A percentile compares a stretch with the other conserved stretches of the same genome.
Evolutionary conservation across 2,888 invertebrate species (phyloP).

Genomic region (Chrysina gloriosa): DNA sequence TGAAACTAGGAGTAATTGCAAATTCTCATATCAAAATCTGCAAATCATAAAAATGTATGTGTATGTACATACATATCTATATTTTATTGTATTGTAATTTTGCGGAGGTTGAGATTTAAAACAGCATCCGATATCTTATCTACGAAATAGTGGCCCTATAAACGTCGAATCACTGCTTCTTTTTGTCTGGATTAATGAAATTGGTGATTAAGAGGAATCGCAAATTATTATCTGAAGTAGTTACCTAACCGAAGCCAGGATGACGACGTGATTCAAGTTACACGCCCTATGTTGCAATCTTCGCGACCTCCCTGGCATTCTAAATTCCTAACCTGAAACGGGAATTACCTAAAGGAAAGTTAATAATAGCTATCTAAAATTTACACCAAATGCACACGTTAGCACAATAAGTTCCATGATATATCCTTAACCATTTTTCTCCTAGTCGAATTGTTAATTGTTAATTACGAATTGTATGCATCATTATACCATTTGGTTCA

Average conservation of each 20-base stretch:
- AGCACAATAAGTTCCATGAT: conserved; percentile 2
- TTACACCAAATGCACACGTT: conserved; percentile 2
- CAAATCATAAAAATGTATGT: too few species aligned
- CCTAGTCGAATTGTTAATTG: too few species aligned
- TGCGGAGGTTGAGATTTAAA: too few species aligned
- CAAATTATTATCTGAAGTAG: neutral
- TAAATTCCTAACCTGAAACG: conserved; percentile 24
- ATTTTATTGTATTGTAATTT: too few species aligned
- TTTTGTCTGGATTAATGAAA: neutral
- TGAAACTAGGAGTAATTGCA: too few species aligned
- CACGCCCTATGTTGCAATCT: conserved; percentile 13
- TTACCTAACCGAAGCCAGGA: conserved; percentile 18
- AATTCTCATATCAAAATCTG: too few species aligned
- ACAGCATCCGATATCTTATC: too few species aligned
- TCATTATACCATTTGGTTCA: too few species aligned
- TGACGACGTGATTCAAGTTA: conserved; percentile 25
- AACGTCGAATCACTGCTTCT: neutral
- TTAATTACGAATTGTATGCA: too few species aligned
- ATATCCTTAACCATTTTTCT: too few species aligned
- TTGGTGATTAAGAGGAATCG: neutral
- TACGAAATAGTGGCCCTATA: too few species aligned
- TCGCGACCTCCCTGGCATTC: conserved; percentile 3
- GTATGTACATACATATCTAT: too few species aligned
- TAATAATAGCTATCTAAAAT: conserved; percentile 27
- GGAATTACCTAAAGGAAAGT: conserved; percentile 9